phyloP scores from a whole-genome alignment of 2,888 invertebrate genomes.

The Drosophila mercatorum region DNA sequence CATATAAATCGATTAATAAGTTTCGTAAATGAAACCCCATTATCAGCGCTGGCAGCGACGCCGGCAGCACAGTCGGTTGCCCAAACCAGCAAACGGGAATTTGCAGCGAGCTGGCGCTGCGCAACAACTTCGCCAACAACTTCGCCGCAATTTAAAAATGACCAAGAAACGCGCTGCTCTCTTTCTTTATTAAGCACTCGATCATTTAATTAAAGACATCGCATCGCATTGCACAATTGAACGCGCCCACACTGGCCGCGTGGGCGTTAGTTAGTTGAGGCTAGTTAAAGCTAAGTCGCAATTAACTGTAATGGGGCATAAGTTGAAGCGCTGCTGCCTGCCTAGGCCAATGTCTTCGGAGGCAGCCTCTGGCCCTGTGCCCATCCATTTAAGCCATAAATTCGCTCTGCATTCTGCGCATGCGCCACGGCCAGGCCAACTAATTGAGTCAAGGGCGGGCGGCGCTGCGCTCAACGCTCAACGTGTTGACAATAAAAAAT shows the following conservation, averaged over 20 bases:
- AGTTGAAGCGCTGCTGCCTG: constrained; percentile 11
- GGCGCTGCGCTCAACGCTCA: constrained; percentile 33
- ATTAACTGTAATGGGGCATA: constrained; percentile 28
- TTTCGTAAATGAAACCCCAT: constrained; percentile 75
- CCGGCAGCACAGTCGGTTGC: constrained; percentile 35
- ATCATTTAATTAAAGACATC: constrained; percentile 47
- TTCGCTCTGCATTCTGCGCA: constrained; percentile 63
- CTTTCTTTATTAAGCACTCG: neutral
- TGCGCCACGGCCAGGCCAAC: constrained; percentile 69
- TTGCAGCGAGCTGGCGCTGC: constrained; percentile 50
- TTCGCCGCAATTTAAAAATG: constrained; percentile 46
- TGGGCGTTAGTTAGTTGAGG: constrained; percentile 29
- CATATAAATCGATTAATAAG: constrained; percentile 79
- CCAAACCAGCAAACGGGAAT: constrained; percentile 46
- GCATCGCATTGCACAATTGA: constrained; percentile 20
- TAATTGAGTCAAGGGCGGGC: constrained; percentile 75
- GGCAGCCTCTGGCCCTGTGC: constrained; percentile 30
- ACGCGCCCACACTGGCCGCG: constrained; percentile 3
- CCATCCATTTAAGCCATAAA: constrained; percentile 32
- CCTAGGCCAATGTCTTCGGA: constrained; percentile 41
- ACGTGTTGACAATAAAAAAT: constrained; percentile 62
- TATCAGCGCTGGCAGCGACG: constrained; percentile 48
- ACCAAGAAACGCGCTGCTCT: constrained; percentile 27
- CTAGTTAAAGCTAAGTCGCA: constrained; percentile 16
- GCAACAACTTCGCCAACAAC: constrained; percentile 41